Evolutionary conservation across 2,113 vertebrate genomes (phyloP).

Genomic region (Chiloscyllium plagiosum): DNA sequence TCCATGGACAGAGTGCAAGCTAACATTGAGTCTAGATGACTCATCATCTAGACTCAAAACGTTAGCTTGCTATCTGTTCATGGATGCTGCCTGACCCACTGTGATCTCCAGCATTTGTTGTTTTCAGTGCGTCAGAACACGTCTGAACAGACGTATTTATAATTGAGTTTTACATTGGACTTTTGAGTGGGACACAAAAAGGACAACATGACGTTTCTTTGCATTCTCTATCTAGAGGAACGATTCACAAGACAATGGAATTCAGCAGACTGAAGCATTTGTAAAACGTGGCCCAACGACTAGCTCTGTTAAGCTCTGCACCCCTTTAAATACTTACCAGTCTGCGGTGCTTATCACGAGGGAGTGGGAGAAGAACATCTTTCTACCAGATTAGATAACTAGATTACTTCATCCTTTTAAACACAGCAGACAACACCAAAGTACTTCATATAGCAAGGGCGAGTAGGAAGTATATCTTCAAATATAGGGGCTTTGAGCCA

Average conservation of each 20-base stretch:
- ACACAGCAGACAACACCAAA: background rate
- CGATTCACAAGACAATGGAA: background rate
- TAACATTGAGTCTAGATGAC: no score
- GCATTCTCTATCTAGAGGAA: background rate
- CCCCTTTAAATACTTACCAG: background rate
- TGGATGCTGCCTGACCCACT: no score
- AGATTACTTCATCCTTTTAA: background rate
- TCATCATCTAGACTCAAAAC: no score
- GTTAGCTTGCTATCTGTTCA: no score
- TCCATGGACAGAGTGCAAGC: no score
- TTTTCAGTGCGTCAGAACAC: no score
- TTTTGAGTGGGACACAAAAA: background rate
- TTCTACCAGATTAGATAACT: background rate
- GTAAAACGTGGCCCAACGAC: background rate
- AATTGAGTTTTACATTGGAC: background rate
- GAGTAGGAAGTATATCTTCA: background rate
- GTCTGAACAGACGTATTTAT: no score
- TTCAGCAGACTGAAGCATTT: no score
- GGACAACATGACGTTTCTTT: background rate
- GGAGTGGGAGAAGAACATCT: no score
- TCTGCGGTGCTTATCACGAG: background rate
- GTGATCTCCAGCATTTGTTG: no score
- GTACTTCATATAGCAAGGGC: background rate
- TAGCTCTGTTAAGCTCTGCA: background rate
- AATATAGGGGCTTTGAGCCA: background rate